A percentile compares a stretch with the other conserved stretches of the same genome.
phyloP scores from a whole-genome alignment of 2,113 vertebrate genomes.

The Platysteira castanea region DNA sequence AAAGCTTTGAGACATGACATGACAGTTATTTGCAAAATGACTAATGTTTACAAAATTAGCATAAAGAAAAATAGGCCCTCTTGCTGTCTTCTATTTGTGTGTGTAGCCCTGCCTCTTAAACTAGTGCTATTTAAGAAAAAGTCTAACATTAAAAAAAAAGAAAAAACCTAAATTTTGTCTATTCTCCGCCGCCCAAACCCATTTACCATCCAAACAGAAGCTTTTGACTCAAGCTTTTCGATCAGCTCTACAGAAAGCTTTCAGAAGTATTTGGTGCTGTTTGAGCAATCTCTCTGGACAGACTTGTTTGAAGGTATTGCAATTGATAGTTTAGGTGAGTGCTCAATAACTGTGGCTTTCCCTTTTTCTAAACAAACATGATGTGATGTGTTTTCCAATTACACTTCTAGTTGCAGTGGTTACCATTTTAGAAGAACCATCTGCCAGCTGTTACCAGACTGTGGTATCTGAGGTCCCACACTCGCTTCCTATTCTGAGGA shows the following conservation, averaged over 20 bases:
- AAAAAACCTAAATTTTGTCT: not conserved
- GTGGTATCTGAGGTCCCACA: slow-evolving; percentile 11
- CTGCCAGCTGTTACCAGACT: not conserved
- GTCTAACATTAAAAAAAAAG: not conserved
- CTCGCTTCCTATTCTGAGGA: slow-evolving; percentile 26
- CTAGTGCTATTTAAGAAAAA: not conserved
- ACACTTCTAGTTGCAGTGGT: not conserved
- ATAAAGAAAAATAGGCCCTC: not conserved
- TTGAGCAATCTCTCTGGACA: not conserved
- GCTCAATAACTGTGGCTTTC: not conserved
- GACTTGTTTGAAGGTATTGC: not conserved
- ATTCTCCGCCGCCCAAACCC: not conserved
- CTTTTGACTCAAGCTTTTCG: not conserved
- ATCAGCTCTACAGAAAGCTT: not conserved
- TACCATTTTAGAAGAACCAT: not conserved
- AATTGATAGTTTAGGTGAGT: not conserved
- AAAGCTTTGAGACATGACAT: not conserved
- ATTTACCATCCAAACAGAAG: not conserved
- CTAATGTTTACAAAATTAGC: not conserved
- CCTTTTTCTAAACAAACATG: not conserved
- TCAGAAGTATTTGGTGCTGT: not conserved
- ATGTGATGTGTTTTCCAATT: not conserved
- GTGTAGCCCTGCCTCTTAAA: not conserved
- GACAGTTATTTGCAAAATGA: not conserved
- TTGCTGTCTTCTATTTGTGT: not conserved